Evolutionary conservation across 1,140 invertebrate species (phyloP), one percentile per base, ranked within the genome.

Genomic region (Halyomorpha halys): DNA sequence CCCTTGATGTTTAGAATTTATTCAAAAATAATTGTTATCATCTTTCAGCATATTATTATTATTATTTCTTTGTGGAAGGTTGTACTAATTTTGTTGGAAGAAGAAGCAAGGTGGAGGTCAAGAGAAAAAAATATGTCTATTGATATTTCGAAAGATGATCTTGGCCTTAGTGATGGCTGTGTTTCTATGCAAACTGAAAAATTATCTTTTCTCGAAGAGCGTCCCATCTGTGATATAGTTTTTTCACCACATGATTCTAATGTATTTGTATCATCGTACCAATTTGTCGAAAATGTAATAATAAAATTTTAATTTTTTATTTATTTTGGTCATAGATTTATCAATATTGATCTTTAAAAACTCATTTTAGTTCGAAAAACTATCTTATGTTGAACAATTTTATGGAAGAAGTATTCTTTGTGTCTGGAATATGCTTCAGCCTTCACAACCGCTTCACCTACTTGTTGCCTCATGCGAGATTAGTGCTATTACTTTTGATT

Each of bases 381-480:
- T 61, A n/a, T 25, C 21, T 19, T 45, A 47, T 44, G 19, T 11
- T 21, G 59, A 39, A 3, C 39, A 60, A 45, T 61, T 61, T 44
- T 23, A 23, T 45, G 53, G 53, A 56, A 56, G 53, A 25, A 56
- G 53, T 27, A 34, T 65, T 4, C 16, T 65, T 2, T 65, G 64
- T 30, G 8, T 65, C 19, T 65, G 64, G 64, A 60, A 65, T 44
- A 53, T 65, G n/a, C 39, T 65, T 23, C 44, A 60, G 44, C 23
- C 49, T 16, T 65, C 64, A 21, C 60, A 61, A 23, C 64, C 64
- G 2, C 16, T 62, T 2, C 47, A 59, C 23, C 11, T 65, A 2
- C 47, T 65, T 30, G 60, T 62, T 51, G 59, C 64, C 9, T 65
- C 64, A 18, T 56, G 27, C 27, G n/a, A 60, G 44, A 54, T 65